Percentiles rank a stretch among this genome's conserved stretches.
Conservation (phyloP, 2,888 invertebrate genomes). For the Lysandra bellargus region DNA sequence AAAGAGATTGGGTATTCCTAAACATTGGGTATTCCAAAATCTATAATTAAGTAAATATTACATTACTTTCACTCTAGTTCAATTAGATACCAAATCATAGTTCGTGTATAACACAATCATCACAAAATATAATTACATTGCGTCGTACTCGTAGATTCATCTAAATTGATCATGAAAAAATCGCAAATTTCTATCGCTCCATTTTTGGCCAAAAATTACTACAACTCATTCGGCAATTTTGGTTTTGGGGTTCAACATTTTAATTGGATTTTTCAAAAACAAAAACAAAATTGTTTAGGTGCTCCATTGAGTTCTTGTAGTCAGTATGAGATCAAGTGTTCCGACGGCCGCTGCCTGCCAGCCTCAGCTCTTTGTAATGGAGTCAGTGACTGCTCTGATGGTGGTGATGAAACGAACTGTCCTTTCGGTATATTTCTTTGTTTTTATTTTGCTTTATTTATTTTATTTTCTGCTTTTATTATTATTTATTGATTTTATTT, state of each 20-base stretch:
- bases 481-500: not conserved
- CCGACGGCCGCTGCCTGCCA: constrained; percentile 77
- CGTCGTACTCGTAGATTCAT: not conserved
- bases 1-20: not conserved
- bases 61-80: too few species aligned
- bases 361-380: constrained; percentile 66
- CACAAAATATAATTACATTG: not conserved
- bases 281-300: constrained; percentile 39
- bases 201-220: not conserved
- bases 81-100: too few species aligned
- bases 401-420: constrained; percentile 62
- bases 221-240: not conserved
- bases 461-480: not conserved
- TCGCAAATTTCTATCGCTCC: not conserved
- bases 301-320: constrained; percentile 51
- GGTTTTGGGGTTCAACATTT: not conserved
- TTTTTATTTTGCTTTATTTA: constrained; percentile 19
- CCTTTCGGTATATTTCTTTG: constrained; percentile 38
- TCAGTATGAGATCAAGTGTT: constrained; percentile 67
- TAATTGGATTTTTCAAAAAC: not conserved
- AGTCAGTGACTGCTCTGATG: constrained; percentile 66
- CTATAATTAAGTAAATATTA: too few species aligned
- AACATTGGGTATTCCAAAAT: too few species aligned
- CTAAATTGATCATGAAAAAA: not conserved
- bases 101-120: too few species aligned